Conservation (phyloP, 2,888 invertebrate genomes). For the Rhagium mordax region DNA sequence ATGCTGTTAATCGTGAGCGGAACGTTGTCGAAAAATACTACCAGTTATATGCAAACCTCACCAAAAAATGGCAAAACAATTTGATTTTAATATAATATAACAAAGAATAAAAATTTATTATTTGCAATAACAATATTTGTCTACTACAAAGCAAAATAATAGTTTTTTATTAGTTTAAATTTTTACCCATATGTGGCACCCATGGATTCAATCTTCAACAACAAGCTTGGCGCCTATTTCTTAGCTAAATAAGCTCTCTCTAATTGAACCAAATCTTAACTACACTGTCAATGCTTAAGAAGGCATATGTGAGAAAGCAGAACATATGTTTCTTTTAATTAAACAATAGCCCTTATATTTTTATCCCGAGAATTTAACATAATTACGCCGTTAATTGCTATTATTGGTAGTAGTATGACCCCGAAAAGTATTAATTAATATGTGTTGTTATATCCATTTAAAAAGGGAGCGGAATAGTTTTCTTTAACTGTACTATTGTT, state of each 20-base stretch:
- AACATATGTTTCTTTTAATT: constrained; percentile 43
- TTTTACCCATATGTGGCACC: constrained; percentile 29
- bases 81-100: no score
- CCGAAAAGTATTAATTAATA: constrained; percentile 44
- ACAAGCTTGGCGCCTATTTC: constrained; percentile 42
- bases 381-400: constrained; percentile 42
- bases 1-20: no score
- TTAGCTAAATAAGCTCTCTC: constrained; percentile 30
- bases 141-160: background rate
- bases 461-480: constrained; percentile 2
- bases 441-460: constrained; percentile 42
- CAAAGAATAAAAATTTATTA: no score
- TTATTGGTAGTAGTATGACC: constrained; percentile 38
- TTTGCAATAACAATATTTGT: background rate
- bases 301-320: constrained; percentile 34
- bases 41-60: no score
- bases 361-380: constrained; percentile 40
- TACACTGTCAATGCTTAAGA: constrained; percentile 12
- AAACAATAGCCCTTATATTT: constrained; percentile 46
- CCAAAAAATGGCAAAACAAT: no score
- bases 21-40: no score
- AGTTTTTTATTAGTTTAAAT: background rate
- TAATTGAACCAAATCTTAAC: constrained; percentile 39
- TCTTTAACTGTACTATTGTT: background rate
- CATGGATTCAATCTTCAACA: constrained; percentile 36